Evolutionary conservation across 2,113 vertebrate species (phyloP).

Genomic region (Carassius gibelio): DNA sequence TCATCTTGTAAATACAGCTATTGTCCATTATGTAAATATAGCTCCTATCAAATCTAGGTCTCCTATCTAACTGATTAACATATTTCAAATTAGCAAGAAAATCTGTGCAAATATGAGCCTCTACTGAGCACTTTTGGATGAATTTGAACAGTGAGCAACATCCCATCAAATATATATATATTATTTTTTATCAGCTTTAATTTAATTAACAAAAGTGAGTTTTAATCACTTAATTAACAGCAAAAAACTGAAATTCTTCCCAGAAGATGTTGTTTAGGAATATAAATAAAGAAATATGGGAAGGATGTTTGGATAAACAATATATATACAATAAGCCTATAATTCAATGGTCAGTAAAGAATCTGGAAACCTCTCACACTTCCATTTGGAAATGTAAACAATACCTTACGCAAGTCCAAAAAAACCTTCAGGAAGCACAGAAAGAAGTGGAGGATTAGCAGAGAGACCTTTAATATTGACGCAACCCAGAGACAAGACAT

Average conservation of each 20-base stretch:
- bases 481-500: conserved; percentile 25
- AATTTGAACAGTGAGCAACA: not conserved
- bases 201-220: not conserved
- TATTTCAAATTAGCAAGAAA: not conserved
- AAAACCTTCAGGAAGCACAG: not conserved
- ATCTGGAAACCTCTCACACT: not conserved
- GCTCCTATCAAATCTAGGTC: not conserved
- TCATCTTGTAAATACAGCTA: not conserved
- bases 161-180: not conserved
- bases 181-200: no score
- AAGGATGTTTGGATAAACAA: not conserved
- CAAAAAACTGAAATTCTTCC: not conserved
- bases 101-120: not conserved
- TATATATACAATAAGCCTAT: not conserved
- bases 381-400: not conserved
- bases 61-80: not conserved
- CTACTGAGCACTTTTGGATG: not conserved
- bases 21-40: not conserved
- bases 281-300: not conserved
- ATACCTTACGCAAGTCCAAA: not conserved
- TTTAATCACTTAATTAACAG: not conserved
- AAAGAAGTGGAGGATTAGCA: conserved; percentile 13
- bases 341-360: not conserved
- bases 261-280: not conserved
- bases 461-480: conserved; percentile 37